Percentiles rank a stretch among this genome's conserved stretches.
Evolutionary conservation across 2,113 vertebrate species (phyloP).

Genomic region (Rhipidura dahli): DNA sequence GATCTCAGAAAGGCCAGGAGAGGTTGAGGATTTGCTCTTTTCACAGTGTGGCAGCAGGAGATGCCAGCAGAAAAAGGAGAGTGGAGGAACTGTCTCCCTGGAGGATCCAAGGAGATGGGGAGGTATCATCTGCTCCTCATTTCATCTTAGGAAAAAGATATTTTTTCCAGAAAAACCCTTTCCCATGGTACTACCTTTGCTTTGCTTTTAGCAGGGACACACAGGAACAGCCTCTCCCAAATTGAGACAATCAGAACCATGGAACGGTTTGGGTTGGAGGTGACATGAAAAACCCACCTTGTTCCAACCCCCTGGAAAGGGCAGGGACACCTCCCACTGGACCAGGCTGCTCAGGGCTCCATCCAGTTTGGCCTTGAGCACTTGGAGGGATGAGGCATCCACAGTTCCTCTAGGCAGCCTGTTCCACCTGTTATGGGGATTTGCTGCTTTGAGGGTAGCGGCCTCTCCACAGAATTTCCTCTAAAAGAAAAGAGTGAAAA

Average conservation of each 20-base stretch:
- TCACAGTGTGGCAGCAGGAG: neutral
- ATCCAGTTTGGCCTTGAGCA: neutral
- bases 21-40: neutral
- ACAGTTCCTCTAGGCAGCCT: neutral
- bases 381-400: neutral
- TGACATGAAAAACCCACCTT: too few species aligned
- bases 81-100: neutral
- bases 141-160: too few species aligned
- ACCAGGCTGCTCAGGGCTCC: neutral
- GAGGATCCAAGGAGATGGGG: neutral
- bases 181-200: accelerated
- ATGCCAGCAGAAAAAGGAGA: neutral
- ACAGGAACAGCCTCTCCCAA: neutral
- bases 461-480: neutral
- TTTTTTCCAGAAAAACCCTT: neutral
- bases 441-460: neutral
- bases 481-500: neutral
- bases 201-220: neutral
- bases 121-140: neutral
- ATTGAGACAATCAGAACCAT: neutral
- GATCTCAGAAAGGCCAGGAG: neutral
- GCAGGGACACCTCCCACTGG: neutral
- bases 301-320: neutral
- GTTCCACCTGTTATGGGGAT: neutral
- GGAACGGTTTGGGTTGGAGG: neutral